Conservation (phyloP, 2,113 vertebrate genomes). For the Colistium nudipinnis region DNA sequence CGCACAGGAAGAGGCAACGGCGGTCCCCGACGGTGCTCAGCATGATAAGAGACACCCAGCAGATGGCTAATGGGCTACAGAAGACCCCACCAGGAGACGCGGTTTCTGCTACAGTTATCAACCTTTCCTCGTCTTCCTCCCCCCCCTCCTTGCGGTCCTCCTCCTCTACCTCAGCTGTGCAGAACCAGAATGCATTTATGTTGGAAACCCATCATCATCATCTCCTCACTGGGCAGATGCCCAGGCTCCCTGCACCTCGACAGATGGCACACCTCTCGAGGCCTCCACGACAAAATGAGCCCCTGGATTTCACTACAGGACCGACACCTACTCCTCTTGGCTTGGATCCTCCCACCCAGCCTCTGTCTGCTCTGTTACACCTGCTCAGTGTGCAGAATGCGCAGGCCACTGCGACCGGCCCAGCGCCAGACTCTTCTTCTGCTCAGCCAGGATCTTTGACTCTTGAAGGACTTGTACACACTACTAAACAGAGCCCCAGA, state of each 20-base stretch:
- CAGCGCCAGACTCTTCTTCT: constrained; percentile 46
- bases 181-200: constrained; percentile 54
- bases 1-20: constrained; percentile 73
- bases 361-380: constrained; percentile 80
- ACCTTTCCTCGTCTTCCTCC: constrained; percentile 68
- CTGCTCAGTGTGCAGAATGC: constrained; percentile 79
- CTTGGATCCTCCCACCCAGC: constrained; percentile 79
- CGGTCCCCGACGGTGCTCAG: constrained; percentile 73
- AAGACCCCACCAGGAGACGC: constrained; percentile 58
- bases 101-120: constrained; percentile 65
- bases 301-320: constrained; percentile 74
- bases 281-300: constrained; percentile 60
- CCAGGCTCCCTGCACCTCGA: constrained; percentile 47
- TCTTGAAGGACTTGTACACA: constrained; percentile 56
- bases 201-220: constrained; percentile 64
- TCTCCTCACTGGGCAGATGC: constrained; percentile 46
- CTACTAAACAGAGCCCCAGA: constrained; percentile 62
- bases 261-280: constrained; percentile 60
- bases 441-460: constrained; percentile 45
- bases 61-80: constrained; percentile 57
- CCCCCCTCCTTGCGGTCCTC: constrained; percentile 53
- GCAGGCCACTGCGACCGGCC: constrained; percentile 55
- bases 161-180: constrained; percentile 76
- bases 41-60: constrained; percentile 68
- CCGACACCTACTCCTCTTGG: constrained; percentile 44